These are phyloP conservation scores for Gasterosteus aculeatus DNA, from an alignment of 2,113 vertebrate species.

Conservation along the genomic window DNA sequence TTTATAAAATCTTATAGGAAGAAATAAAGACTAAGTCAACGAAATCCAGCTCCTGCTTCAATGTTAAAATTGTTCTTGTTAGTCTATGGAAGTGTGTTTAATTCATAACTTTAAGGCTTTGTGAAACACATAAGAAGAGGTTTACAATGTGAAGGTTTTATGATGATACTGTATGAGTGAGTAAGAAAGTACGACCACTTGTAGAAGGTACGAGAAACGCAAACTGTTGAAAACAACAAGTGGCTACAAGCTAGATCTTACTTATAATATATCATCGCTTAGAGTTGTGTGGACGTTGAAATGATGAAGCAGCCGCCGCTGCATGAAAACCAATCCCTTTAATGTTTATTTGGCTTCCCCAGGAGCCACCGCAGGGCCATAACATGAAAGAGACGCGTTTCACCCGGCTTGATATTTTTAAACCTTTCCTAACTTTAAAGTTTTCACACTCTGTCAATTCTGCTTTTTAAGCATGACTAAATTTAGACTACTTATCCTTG, in stretches of 20 bases:
- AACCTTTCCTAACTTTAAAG: conserved; percentile 58
- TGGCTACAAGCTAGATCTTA: background rate
- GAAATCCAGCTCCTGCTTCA: conserved; percentile 11
- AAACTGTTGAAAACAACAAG: conserved; percentile 1
- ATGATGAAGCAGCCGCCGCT: conserved; percentile 39
- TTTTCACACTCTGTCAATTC: conserved; percentile 63
- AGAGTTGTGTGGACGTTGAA: conserved; percentile 46
- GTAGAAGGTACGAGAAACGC: background rate
- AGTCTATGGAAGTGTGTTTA: background rate
- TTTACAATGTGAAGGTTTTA: background rate
- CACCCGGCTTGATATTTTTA: conserved; percentile 70
- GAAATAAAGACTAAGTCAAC: background rate
- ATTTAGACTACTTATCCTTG: conserved; percentile 51
- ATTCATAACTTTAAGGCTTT: background rate
- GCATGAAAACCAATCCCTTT: conserved; percentile 61
- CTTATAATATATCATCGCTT: background rate
- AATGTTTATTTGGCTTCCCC: conserved; percentile 72
- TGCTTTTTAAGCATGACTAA: conserved; percentile 62
- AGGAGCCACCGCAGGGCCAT: conserved; percentile 40
- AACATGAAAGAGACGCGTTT: conserved; percentile 65
- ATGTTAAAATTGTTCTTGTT: background rate
- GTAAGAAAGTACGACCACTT: too few species aligned
- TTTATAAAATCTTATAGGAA: background rate
- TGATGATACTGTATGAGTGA: background rate
- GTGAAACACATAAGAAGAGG: background rate